Base-by-base conservation (phyloP, 2,888 invertebrate species). In the Chloromyia formosa region DNA sequence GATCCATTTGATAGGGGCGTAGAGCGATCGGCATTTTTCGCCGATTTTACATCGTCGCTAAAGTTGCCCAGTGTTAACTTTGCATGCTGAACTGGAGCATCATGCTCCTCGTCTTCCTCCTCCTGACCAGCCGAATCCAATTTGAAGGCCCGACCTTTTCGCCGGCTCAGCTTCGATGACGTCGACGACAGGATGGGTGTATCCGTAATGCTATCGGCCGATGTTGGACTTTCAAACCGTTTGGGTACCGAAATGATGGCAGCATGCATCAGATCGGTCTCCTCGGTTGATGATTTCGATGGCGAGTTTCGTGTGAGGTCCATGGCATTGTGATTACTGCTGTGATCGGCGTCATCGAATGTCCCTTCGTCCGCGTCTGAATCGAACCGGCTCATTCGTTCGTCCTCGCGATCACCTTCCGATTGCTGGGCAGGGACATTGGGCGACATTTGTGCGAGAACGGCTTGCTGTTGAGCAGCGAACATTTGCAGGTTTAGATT, bases 121-220 rank as follows among this genome's bases (percentile, higher is more conserved):
- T 68, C 62, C 10, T 49, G 49, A 49, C 49, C 86, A 7, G 75
- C 77, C 18, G 81, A 88, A 78, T 95, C 94, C 72, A 96, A 85
- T 80, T 94, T 95, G 80, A 91, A 91, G 0, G 96, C 94, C 68
- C 92, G 92, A 0, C 95, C 95, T 85, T 97, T 97, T 79, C 97
- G 90, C 22, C 95, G 88, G 79, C 89, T 66, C 89, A 80, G 90
- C 71, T 69, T 49, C 62, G 72, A 42, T 83, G 64, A 49, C 5
- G 45, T 12, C n/a, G 27, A 20, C 73, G 64, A 16, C 58, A 54
- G 23, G 10, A 82, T 81, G 23, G 80, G 80, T 49, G 75, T 73
- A 71, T 80, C 80, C 45, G 75, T 72, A 71, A 77, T 72, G 74
- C 71, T 45, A n/a, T 66, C 66, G 7, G 18, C 16, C 5, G n/a